phyloP scores from a whole-genome alignment of 2,113 vertebrate genomes.

The Nesogale talazaci region DNA sequence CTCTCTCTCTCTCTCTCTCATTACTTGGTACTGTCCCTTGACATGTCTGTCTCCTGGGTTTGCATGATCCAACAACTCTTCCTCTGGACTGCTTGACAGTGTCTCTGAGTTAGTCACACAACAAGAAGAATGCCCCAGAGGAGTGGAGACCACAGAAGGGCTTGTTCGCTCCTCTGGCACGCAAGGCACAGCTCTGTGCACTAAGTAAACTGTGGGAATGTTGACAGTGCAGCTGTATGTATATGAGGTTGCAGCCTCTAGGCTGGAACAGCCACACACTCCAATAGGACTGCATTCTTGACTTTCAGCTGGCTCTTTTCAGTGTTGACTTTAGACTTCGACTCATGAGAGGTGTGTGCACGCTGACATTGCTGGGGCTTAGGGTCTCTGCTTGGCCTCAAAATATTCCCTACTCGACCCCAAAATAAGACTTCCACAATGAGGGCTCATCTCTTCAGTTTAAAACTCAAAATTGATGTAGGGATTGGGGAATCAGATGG shows the following conservation, averaged over 20 bases:
- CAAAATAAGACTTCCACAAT: not conserved
- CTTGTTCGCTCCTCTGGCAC: conserved; percentile 79
- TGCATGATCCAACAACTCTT: conserved; percentile 50
- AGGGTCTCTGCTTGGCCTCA: not conserved
- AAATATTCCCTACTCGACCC: not conserved
- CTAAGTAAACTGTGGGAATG: conserved; percentile 83
- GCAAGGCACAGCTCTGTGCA: conserved; percentile 77
- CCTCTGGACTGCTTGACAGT: conserved; percentile 24
- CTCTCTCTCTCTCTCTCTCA: rapidly evolving
- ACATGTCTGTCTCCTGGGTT: conserved; percentile 70
- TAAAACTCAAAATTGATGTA: not conserved
- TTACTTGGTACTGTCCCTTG: conserved; percentile 17
- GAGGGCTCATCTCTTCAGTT: not conserved
- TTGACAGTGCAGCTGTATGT: conserved; percentile 71
- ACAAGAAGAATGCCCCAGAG: conserved; percentile 71
- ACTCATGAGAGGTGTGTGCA: not conserved
- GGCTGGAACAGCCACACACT: conserved; percentile 79
- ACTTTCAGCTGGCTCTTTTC: conserved; percentile 66
- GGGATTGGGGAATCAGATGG: not conserved
- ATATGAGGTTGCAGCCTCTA: conserved; percentile 71
- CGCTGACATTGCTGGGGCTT: not conserved
- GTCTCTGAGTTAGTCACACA: conserved; percentile 80
- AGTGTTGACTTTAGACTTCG: not conserved
- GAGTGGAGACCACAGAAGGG: conserved; percentile 81
- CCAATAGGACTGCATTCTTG: conserved; percentile 77